Evolutionary conservation across 2,888 invertebrate species (phyloP), one percentile per base, ranked within the genome.

Genomic region (Acronicta aceris): DNA sequence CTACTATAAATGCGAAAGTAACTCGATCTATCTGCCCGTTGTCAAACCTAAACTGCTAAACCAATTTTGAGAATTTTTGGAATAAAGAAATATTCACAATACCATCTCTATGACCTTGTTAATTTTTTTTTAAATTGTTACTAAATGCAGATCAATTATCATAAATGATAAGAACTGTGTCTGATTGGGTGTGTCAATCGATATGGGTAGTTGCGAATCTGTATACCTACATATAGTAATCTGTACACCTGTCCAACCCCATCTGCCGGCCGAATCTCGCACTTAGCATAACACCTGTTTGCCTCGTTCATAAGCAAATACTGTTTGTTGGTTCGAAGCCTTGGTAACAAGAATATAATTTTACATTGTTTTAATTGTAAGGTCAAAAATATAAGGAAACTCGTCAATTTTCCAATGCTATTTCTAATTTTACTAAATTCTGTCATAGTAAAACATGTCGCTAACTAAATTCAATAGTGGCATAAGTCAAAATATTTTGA

Each of bases 231-330:
- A 12, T 27, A 51, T 30, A 30, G 30, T 4, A 30, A 74, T 70
- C 47, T 47, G 49, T 47, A 65, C 79, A 76, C 70, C 76, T 78
- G 76, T 55, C 41, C 57, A 41, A 30, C 59, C 63, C 71, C 81
- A 80, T 81, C 81, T 80, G 80, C 63, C 54, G 65, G 25, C 56
- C 65, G 58, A 71, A 71, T 58, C 65, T 73, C 61, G 59, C 58
- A 71, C 63, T 71, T 69, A 71, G 53, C 75, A 51, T 43, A 67
- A 60, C 80, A 81, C 72, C 81, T 81, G 82, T 68, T 78, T 76
- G n/a, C 74, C 78, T 65, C 53, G 49, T 68, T 21, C 27, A 48
- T 16, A 33, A 27, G 15, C 27, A 47, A n/a, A 49, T 38, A 38
- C 36, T 50, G 49, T 63, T 53, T 64, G 56, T 47, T 30, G 42